A percentile compares a stretch with the other conserved stretches of the same genome.
Evolutionary conservation across 2,888 invertebrate species (phyloP).

Genomic region (Lordiphosa andalusiaca): DNA sequence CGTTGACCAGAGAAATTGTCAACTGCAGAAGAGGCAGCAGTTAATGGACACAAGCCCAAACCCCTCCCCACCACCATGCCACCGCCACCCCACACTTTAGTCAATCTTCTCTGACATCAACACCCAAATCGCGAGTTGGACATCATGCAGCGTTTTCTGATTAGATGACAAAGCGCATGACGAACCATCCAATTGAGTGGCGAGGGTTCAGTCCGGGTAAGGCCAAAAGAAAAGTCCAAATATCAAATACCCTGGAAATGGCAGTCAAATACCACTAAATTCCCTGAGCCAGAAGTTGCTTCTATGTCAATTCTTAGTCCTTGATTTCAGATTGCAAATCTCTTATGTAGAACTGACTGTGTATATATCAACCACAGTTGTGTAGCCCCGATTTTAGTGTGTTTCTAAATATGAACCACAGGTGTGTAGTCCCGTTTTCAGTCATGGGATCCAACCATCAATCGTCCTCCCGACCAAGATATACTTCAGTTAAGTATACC

Average conservation of each 20-base stretch:
- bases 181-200: constrained; percentile 9
- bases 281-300: too few species aligned
- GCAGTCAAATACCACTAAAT: too few species aligned
- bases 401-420: too few species aligned
- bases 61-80: not conserved
- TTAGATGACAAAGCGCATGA: constrained; percentile 68
- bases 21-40: constrained; percentile 50
- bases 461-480: too few species aligned
- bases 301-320: too few species aligned
- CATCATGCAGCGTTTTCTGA: constrained; percentile 72
- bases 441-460: too few species aligned
- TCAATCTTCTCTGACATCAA: not conserved
- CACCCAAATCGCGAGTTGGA: constrained; percentile 41
- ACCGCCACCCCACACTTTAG: not conserved
- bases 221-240: constrained; percentile 1
- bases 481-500: too few species aligned
- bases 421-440: too few species aligned
- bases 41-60: constrained; percentile 34
- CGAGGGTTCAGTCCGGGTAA: constrained; percentile 12
- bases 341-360: too few species aligned
- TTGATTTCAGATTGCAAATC: too few species aligned
- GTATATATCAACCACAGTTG: too few species aligned
- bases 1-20: constrained; percentile 69
- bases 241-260: constrained; percentile 18
- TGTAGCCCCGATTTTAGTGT: too few species aligned